Evolutionary conservation across 2,888 invertebrate species (phyloP).

Genomic region (Watsonalla cultraria): DNA sequence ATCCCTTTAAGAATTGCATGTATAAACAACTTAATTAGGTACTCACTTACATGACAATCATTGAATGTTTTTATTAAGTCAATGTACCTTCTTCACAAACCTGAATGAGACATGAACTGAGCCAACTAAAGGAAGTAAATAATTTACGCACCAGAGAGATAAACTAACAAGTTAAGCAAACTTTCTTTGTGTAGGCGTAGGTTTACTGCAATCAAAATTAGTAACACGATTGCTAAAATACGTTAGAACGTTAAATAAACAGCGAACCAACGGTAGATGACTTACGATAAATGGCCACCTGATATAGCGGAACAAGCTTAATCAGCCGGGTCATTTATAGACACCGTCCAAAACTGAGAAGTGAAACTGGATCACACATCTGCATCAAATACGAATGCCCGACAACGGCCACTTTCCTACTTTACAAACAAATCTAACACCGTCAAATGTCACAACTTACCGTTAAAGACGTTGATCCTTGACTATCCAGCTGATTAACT

Average conservation of each 20-base stretch:
- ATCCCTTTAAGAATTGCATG: neutral
- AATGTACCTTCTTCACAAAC: neutral
- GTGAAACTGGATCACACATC: constrained; percentile 64
- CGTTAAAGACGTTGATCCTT: constrained; percentile 41
- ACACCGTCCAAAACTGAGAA: constrained; percentile 48
- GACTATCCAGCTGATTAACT: constrained; percentile 30
- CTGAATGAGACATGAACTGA: neutral
- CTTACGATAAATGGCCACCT: constrained; percentile 46
- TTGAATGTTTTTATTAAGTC: neutral
- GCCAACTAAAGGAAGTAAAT: neutral
- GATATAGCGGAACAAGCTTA: constrained; percentile 52
- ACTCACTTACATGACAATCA: neutral
- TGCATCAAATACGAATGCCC: constrained; percentile 36
- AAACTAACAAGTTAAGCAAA: constrained; percentile 23
- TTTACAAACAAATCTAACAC: constrained; percentile 66
- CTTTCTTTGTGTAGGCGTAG: constrained; percentile 46
- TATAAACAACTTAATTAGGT: neutral
- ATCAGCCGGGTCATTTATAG: constrained; percentile 59
- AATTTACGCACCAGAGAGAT: constrained; percentile 13
- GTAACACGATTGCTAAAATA: constrained; percentile 20
- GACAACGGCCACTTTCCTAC: constrained; percentile 73
- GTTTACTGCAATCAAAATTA: constrained; percentile 24
- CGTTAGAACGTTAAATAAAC: constrained; percentile 23
- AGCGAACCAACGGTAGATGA: constrained; percentile 42
- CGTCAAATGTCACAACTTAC: constrained; percentile 67